These are phyloP conservation scores for Coelogynopora nodosa DNA, from an alignment of 2,888 invertebrate species.

Conservation along the genomic window DNA sequence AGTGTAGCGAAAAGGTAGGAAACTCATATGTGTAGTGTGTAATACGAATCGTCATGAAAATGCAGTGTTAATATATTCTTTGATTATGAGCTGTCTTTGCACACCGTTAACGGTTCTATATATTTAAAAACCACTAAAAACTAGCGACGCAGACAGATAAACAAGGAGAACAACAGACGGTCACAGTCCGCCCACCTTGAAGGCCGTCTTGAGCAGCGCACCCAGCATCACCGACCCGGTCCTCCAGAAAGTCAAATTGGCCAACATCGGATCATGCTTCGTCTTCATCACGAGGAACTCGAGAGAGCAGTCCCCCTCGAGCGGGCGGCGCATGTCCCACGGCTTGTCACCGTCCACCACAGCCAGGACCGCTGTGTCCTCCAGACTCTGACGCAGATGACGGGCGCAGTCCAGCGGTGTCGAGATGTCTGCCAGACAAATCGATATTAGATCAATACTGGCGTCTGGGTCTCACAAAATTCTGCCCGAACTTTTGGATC, in stretches of 20 bases:
- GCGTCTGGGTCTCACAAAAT: no score
- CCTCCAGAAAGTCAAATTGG: conserved; percentile 75
- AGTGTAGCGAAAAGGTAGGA: no score
- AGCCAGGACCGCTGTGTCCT: neutral
- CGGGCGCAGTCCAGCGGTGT: conserved; percentile 13
- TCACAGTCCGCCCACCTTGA: conserved; percentile 70
- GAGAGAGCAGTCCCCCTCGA: conserved; percentile 68
- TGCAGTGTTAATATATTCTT: no score
- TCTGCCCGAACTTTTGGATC: no score
- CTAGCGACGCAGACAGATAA: no score
- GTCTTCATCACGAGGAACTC: conserved; percentile 69
- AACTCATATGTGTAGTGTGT: no score
- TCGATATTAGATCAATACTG: no score
- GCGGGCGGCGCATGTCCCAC: conserved; percentile 89
- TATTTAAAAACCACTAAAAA: no score
- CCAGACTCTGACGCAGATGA: neutral
- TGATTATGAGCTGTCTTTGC: no score
- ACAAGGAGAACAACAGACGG: no score
- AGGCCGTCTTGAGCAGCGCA: conserved; percentile 69
- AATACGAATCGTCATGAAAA: no score
- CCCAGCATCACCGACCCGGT: conserved; percentile 85
- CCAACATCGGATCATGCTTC: neutral
- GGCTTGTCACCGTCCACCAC: conserved; percentile 14
- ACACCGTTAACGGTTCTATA: no score
- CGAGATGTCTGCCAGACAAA: neutral